These are phyloP conservation scores for Synanthedon vespiformis DNA, from an alignment of 2,888 invertebrate species.

Conservation along the genomic window DNA sequence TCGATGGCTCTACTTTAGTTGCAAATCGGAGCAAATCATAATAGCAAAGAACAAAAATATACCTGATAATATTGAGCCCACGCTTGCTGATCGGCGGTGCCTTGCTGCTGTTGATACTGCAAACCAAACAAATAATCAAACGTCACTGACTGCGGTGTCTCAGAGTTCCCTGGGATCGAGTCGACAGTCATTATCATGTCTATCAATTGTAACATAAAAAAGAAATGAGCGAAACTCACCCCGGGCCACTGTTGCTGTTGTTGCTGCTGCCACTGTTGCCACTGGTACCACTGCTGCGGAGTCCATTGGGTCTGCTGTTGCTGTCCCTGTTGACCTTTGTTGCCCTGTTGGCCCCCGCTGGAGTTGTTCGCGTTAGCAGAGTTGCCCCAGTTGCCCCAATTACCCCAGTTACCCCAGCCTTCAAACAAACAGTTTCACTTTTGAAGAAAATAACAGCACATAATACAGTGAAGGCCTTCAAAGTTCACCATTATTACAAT, in stretches of 20 bases:
- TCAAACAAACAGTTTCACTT: slow-evolving; percentile 1
- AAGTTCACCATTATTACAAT: too few species aligned
- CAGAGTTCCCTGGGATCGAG: too few species aligned
- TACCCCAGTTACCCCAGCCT: slow-evolving; percentile 45
- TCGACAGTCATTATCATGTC: too few species aligned
- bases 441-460: neutral
- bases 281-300: slow-evolving; percentile 61
- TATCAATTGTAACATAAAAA: too few species aligned
- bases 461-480: neutral
- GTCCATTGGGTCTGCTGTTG: slow-evolving; percentile 34
- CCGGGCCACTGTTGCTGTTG: slow-evolving; percentile 45
- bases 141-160: neutral
- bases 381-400: slow-evolving; percentile 49
- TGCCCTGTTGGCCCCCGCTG: slow-evolving; percentile 22
- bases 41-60: too few species aligned
- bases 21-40: too few species aligned
- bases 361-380: slow-evolving; percentile 12
- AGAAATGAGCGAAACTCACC: slow-evolving; percentile 16
- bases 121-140: slow-evolving; percentile 1
- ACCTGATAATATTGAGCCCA: slow-evolving; percentile 68
- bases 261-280: slow-evolving; percentile 64
- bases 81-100: slow-evolving; percentile 34
- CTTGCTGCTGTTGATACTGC: slow-evolving; percentile 29
- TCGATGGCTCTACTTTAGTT: too few species aligned
- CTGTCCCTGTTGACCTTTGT: slow-evolving; percentile 3